These are phyloP conservation scores for Gyps fulvus DNA, from an alignment of 2,113 vertebrate species.

Conservation along the genomic window DNA sequence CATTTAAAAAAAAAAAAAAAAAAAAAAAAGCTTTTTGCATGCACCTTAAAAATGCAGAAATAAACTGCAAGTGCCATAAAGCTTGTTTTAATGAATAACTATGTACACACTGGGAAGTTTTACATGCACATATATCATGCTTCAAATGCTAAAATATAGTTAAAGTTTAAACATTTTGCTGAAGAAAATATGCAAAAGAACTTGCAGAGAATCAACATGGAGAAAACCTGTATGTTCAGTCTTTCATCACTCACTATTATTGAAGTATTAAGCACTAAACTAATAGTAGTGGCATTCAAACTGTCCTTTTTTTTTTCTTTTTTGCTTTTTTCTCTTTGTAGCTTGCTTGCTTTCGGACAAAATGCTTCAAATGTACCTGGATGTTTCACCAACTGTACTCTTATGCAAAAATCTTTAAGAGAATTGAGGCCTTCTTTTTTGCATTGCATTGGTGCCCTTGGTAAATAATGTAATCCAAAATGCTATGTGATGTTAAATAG, in stretches of 20 bases:
- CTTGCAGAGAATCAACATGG: not conserved
- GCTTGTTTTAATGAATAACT: conserved; percentile 68
- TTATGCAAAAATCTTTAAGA: not conserved
- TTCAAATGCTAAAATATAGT: conserved; percentile 53
- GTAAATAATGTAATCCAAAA: not conserved
- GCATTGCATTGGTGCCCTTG: not conserved
- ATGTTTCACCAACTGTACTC: not conserved
- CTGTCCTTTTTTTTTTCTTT: not conserved
- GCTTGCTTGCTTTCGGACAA: not conserved
- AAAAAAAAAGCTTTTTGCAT: not conserved
- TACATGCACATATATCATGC: conserved; percentile 27
- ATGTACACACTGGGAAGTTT: conserved; percentile 8
- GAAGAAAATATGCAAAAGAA: conserved; percentile 48
- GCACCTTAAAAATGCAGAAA: conserved; percentile 44
- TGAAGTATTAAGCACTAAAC: conserved; percentile 15
- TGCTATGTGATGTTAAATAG: not conserved
- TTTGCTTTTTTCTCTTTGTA: not conserved
- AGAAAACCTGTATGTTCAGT: conserved; percentile 49
- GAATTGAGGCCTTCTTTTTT: not conserved
- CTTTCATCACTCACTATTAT: conserved; percentile 8
- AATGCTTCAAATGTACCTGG: not conserved
- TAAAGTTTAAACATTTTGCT: conserved; percentile 63
- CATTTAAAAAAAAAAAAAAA: not conserved
- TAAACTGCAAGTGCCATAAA: conserved; percentile 15
- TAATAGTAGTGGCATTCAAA: not conserved